Conservation (phyloP, 2,797 vertebrate species). For the Sebastes hubbsi region DNA sequence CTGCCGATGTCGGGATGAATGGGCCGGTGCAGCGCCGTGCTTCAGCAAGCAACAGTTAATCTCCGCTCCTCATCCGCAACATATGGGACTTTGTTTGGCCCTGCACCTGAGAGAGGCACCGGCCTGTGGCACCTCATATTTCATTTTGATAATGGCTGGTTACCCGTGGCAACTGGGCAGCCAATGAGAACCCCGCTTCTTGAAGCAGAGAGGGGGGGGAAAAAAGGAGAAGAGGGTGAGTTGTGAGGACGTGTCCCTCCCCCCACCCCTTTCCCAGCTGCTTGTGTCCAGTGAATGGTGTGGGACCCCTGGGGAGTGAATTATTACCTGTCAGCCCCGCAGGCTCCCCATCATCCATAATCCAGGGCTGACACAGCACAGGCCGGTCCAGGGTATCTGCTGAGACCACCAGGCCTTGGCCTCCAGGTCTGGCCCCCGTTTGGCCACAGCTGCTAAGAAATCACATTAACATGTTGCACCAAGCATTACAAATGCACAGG, state of each 20-base stretch:
- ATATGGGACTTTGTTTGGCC: slow-evolving; percentile 71
- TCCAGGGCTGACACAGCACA: slow-evolving; percentile 67
- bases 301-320: slow-evolving; percentile 81
- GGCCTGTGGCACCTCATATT: slow-evolving; percentile 75
- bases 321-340: slow-evolving; percentile 82
- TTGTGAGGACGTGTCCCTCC: not conserved
- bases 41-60: slow-evolving; percentile 72
- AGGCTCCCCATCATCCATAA: slow-evolving; percentile 78
- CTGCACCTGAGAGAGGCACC: slow-evolving; percentile 65
- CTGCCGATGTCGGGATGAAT: slow-evolving; percentile 31
- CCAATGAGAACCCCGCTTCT: slow-evolving; percentile 59
- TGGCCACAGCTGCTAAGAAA: slow-evolving; percentile 52
- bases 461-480: slow-evolving; percentile 68
- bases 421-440: slow-evolving; percentile 59
- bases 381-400: slow-evolving; percentile 54
- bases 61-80: slow-evolving; percentile 57
- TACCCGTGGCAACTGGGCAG: slow-evolving; percentile 67
- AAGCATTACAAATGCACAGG: slow-evolving; percentile 51
- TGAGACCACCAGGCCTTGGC: slow-evolving; percentile 70
- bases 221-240: not conserved
- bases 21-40: slow-evolving; percentile 16
- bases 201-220: slow-evolving; percentile 26
- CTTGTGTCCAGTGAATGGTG: slow-evolving; percentile 71
- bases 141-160: slow-evolving; percentile 75
- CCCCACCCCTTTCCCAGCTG: slow-evolving; percentile 30